Percentiles rank a stretch among this genome's conserved stretches.
Evolutionary conservation across 2,888 invertebrate genomes (phyloP).

Genomic region (Cantharis lateralis): DNA sequence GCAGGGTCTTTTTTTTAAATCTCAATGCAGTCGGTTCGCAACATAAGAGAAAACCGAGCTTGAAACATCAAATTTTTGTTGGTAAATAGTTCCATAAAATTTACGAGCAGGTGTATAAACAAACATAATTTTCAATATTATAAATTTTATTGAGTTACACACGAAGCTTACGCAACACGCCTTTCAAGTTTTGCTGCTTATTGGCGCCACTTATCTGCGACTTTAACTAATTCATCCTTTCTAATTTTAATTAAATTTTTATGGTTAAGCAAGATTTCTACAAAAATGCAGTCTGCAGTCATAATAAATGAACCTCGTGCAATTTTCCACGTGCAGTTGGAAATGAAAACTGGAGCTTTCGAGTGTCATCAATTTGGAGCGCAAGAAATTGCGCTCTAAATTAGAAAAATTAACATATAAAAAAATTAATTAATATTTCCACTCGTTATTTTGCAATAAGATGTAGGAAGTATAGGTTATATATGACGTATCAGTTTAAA

Average conservation of each 20-base stretch:
- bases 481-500: constrained; percentile 36
- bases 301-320: no score
- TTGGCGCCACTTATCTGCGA: constrained; percentile 1
- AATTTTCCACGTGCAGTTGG: background rate
- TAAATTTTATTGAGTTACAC: constrained; percentile 3
- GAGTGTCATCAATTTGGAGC: background rate
- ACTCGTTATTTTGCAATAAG: constrained; percentile 29
- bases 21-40: background rate
- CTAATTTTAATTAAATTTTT: background rate
- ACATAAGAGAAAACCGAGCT: background rate
- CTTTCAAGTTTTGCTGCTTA: background rate
- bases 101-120: background rate
- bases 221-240: constrained; percentile 1
- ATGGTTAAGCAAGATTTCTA: background rate
- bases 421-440: constrained; percentile 28
- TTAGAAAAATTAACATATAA: constrained; percentile 16
- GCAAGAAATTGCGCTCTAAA: constrained; percentile 8
- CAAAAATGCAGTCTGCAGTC: background rate
- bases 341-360: background rate
- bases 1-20: no score
- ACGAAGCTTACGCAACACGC: background rate
- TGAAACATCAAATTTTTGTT: background rate
- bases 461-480: constrained; percentile 32
- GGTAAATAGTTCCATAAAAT: background rate
- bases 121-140: background rate